Conservation (phyloP, 1,140 invertebrate species). For the Doryteuthis pealeii region DNA sequence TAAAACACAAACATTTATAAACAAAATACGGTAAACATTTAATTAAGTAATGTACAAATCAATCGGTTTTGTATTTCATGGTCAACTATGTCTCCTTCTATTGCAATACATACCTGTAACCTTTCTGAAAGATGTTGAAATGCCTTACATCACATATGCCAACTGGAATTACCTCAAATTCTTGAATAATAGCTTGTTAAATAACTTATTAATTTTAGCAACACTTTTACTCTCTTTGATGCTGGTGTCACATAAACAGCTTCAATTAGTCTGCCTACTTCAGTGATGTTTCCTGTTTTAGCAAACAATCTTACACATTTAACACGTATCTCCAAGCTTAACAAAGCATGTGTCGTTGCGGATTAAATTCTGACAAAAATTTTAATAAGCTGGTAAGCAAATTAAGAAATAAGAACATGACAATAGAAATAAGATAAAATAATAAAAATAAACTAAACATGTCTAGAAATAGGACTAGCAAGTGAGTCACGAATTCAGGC, state of each 20-base stretch:
- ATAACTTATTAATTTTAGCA: background rate
- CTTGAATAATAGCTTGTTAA: no score
- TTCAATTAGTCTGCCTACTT: background rate
- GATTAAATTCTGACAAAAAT: background rate
- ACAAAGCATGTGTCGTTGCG: background rate
- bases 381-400: background rate
- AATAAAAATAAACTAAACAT: background rate
- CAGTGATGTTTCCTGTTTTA: background rate
- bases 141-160: no score
- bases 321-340: background rate
- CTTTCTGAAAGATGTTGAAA: no score
- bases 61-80: no score
- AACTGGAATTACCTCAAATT: no score
- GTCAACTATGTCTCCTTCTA: no score
- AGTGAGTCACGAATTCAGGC: background rate
- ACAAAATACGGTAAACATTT: no score
- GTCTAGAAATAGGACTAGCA: no score
- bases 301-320: background rate
- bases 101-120: no score
- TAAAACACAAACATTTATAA: no score
- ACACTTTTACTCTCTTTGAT: background rate
- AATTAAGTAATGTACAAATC: no score
- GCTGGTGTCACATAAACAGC: background rate
- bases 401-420: background rate
- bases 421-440: background rate